phyloP scores from a whole-genome alignment of 2,888 invertebrate genomes.

The Crocallis elinguaria region DNA sequence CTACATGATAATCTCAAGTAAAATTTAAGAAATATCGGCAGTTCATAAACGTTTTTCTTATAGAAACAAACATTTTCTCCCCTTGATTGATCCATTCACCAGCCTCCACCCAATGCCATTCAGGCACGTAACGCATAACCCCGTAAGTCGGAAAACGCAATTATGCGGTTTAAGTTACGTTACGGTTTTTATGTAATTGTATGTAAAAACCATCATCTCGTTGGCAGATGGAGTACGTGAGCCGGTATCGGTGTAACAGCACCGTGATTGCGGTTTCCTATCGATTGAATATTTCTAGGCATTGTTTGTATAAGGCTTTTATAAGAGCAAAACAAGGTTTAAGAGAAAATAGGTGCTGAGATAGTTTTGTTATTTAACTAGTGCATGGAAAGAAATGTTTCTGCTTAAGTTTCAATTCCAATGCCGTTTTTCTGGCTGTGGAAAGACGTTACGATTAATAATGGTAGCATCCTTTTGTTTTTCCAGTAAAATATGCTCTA shows the following conservation, averaged over 20 bases:
- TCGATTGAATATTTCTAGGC: slow-evolving; percentile 45
- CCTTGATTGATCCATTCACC: background rate
- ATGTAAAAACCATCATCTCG: slow-evolving; percentile 66
- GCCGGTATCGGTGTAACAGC: slow-evolving; percentile 55
- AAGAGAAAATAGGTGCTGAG: slow-evolving; percentile 11
- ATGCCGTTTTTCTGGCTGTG: no score
- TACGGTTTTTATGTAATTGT: slow-evolving; percentile 68
- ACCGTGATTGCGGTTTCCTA: slow-evolving; percentile 54
- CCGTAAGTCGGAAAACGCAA: slow-evolving; percentile 46
- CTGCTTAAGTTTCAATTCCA: no score
- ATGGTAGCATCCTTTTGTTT: no score
- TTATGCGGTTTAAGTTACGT: slow-evolving; percentile 69
- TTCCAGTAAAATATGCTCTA: no score
- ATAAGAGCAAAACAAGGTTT: slow-evolving; percentile 31
- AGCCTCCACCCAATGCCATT: slow-evolving; percentile 10
- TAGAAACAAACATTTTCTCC: background rate
- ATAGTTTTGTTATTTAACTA: background rate
- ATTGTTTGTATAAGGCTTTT: slow-evolving; percentile 43
- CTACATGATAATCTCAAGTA: background rate
- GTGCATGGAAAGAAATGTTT: background rate
- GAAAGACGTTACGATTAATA: no score
- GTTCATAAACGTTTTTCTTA: background rate
- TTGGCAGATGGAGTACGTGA: slow-evolving; percentile 68
- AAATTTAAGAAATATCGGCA: background rate
- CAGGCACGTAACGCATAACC: slow-evolving; percentile 36